These are phyloP conservation scores for Galeopsomyia nigrocyanea DNA, from an alignment of 2,888 invertebrate genomes.

Conservation along the genomic window DNA sequence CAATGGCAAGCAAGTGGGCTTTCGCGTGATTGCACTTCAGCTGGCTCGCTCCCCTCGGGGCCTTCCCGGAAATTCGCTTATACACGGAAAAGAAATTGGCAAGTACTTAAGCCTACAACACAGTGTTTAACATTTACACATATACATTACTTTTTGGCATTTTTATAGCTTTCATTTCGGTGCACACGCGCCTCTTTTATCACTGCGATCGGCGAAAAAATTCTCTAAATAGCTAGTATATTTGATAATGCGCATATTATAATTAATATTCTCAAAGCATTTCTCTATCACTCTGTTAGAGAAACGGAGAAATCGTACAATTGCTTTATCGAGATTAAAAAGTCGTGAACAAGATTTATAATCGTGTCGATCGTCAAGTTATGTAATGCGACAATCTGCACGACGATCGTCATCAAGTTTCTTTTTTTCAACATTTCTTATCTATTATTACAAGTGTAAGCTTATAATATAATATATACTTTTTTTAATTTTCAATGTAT, in stretches of 20 bases:
- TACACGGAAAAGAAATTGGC: constrained; percentile 21
- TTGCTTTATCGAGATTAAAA: constrained; percentile 3
- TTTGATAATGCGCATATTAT: not conserved
- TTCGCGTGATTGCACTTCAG: not conserved
- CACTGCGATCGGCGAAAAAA: constrained; percentile 11
- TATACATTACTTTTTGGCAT: constrained; percentile 40
- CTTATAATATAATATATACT: constrained; percentile 30
- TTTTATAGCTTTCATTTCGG: not conserved
- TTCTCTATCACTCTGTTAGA: constrained; percentile 38
- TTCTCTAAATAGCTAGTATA: constrained; percentile 18
- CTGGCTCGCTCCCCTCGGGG: too few species aligned
- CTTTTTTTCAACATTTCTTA: constrained; percentile 33
- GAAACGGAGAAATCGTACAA: constrained; percentile 25
- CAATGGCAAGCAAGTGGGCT: constrained; percentile 13
- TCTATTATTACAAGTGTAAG: constrained; percentile 39
- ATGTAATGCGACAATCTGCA: constrained; percentile 11
- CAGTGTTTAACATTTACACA: too few species aligned
- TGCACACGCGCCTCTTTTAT: too few species aligned
- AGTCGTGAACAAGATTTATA: constrained; percentile 22
- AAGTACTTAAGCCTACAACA: constrained; percentile 10
- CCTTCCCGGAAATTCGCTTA: constrained; percentile 2
- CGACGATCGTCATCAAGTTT: constrained; percentile 14
- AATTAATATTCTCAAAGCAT: constrained; percentile 14
- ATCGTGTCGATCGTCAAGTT: constrained; percentile 30
- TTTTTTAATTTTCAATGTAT: constrained; percentile 22